Base-by-base conservation (phyloP, 2,888 invertebrate species). In the Campopleginae sp. region DNA sequence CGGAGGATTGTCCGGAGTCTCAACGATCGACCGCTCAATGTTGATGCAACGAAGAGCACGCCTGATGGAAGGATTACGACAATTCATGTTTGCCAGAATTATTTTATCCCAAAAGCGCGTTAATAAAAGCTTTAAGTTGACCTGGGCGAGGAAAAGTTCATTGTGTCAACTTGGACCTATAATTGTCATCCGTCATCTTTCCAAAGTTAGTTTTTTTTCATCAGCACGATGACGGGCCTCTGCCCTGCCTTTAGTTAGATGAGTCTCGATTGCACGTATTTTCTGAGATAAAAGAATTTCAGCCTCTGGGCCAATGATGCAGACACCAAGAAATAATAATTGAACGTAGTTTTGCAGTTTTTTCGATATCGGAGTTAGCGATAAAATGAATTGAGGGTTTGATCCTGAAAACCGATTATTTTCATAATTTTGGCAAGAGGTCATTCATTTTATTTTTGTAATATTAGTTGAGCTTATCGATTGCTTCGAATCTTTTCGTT, bases 41-140 rank as follows among this genome's bases (percentile, higher is more conserved):
- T 71, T 79, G 79, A 71, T 71, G 66, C 79, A 79, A 48, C n/a
- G 79, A 70, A 58, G 68, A 78, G 78, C 46, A 10, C 19, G 44
- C 42, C 54, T 68, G 70, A 79, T 79, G 78, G 70, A 70, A 70
- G 70, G 78, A 79, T 79, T 70, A 79, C 78, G 70, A 79, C 58
- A 61, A 70, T 79, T 79, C 61, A 70, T 46, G 78, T 77, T 44
- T 61, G 33, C 31, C 10, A 12, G 17, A 58, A 70, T 54, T 68
- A 54, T 19, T 61, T 75, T 46, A 14, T 54, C 19, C 58, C 19
- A 27, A 44, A 71, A n/a, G n/a, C n/a, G 51, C 51, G 33, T 19
- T 19, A n/a, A 33, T 31, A 33, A 19, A 7, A 38, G 38, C 23
- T 12, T 58, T 14, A 14, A 48, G 17, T 31, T 38, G 17, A 14